Percentiles rank a stretch among this genome's conserved stretches.
Conservation (phyloP, 2,797 vertebrate species). For the Odontamblyopus rebecca region DNA sequence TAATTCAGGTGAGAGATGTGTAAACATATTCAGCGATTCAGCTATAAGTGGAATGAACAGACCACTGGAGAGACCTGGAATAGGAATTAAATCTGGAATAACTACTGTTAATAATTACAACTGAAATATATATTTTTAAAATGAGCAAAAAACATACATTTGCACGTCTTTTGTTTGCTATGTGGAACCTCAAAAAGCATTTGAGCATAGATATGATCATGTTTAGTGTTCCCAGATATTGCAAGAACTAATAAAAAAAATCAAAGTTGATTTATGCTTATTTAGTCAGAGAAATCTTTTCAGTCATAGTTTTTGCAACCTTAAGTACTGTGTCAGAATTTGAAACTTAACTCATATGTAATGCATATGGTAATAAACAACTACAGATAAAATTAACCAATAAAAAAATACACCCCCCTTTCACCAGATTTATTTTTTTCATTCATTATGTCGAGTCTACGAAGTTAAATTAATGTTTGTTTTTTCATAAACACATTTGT, state of each 20-base stretch:
- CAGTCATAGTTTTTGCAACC: neutral
- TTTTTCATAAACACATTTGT: neutral
- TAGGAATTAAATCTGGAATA: no score
- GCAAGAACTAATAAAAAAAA: neutral
- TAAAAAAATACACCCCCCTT: neutral
- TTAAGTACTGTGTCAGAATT: neutral
- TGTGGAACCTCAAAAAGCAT: neutral
- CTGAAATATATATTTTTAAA: neutral
- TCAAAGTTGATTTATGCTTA: neutral
- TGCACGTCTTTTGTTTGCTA: neutral
- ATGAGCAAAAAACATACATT: neutral
- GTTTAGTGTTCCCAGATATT: neutral
- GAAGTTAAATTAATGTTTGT: neutral
- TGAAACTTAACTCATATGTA: neutral
- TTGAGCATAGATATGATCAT: neutral
- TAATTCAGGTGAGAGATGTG: slow-evolving; percentile 4
- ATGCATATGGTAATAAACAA: neutral
- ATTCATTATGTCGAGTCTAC: neutral
- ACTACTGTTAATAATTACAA: neutral
- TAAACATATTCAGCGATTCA: neutral
- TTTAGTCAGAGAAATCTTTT: neutral
- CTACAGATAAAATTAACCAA: neutral
- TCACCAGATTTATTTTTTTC: neutral
- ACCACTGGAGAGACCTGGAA: no score
- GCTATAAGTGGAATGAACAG: slow-evolving; percentile 19